A percentile compares a stretch with the other conserved stretches of the same genome.
Evolutionary conservation across 2,888 invertebrate genomes (phyloP).

Genomic region (Troilus luridus): DNA sequence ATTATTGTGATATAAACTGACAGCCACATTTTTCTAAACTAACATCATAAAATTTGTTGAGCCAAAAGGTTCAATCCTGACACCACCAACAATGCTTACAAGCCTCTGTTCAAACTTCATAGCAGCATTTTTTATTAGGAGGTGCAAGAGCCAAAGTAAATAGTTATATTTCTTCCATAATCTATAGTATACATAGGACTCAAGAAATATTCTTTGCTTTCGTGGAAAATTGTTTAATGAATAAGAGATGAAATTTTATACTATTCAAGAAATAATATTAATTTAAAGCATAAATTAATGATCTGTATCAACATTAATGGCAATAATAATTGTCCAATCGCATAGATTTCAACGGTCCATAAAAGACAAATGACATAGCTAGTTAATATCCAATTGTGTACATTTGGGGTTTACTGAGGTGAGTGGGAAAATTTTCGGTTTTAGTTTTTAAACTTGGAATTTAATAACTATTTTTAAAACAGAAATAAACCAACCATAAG

Average conservation of each 20-base stretch:
- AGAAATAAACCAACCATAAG: not conserved
- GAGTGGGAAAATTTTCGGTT: not conserved
- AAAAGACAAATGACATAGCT: not conserved
- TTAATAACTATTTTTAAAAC: not conserved
- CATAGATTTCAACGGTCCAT: not conserved
- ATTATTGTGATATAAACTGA: no score
- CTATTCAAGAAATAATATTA: not conserved
- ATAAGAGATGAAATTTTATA: not conserved
- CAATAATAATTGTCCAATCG: not conserved
- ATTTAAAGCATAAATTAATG: not conserved
- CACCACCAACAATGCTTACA: no score
- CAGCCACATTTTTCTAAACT: no score
- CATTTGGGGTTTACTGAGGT: not conserved
- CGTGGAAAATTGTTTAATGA: no score
- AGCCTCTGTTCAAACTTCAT: no score
- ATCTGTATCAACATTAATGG: not conserved
- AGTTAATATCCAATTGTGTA: not conserved
- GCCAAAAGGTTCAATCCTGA: no score
- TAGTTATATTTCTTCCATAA: no score
- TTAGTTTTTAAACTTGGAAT: not conserved
- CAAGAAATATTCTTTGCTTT: no score
- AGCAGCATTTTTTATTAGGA: no score
- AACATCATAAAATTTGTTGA: no score
- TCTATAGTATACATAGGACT: no score
- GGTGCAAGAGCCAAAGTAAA: no score